Evolutionary conservation across 2,888 invertebrate species (phyloP), one percentile per base, ranked within the genome.

Genomic region (Metopia argyrocephala): DNA sequence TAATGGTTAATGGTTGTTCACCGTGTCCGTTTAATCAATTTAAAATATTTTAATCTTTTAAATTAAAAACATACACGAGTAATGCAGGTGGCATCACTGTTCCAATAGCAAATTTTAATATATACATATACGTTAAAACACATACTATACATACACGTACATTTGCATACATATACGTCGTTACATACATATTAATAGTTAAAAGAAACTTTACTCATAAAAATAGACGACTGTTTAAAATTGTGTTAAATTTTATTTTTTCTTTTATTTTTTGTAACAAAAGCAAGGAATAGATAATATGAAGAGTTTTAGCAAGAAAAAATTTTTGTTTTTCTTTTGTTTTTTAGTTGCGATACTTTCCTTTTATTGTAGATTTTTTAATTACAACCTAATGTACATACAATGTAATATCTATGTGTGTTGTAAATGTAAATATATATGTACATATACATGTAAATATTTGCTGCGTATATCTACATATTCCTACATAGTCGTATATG

Each of bases 171-270:
- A n/a, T n/a, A n/a, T n/a, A n/a, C n/a, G n/a, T n/a, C n/a, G n/a
- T 23, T 38, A 23, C 28, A 21, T 15, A 50, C 45, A 52, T 66
- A 66, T 62, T 52, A 76, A 64, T 70, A 70, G 52, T 73, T 62
- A 12, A 61, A 82, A 74, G 79, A 83, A 84, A 84, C 84, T 84
- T 84, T 83, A 48, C 80, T 80, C 83, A 83, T 84, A 84, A 84
- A 84, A 84, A 83, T 83, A 82, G 83, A 83, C 82, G 83, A 76
- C 64, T 70, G 78, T 81, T 81, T 81, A 82, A 83, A 84, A 84
- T 83, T 84, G 78, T 83, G 79, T 79, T 84, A 78, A 81, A 76
- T 31, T 70, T 70, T 38, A 38, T 12, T 38, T 9, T 38, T 38
- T 38, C 15, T 38, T 38, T 38, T 9, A 12, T 15, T 71, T 79